phyloP scores from a whole-genome alignment of 1,140 invertebrate genomes.

The Stegodyphus mimosarum region DNA sequence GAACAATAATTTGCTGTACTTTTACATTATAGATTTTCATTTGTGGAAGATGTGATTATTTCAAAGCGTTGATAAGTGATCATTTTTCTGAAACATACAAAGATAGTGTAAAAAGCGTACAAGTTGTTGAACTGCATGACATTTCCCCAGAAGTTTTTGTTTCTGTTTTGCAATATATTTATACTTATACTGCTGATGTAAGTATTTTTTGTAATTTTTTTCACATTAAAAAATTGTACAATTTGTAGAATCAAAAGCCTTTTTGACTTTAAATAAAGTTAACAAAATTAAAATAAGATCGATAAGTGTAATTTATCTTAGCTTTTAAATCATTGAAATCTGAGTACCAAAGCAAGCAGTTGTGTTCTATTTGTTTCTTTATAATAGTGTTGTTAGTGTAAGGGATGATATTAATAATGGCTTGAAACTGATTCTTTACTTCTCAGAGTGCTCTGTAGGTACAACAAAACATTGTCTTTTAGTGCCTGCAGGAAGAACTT shows the following conservation, averaged over 20 bases:
- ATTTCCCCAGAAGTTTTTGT: constrained; percentile 69
- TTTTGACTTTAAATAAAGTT: not conserved
- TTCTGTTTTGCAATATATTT: constrained; percentile 70
- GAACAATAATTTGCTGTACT: no score
- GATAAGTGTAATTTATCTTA: not conserved
- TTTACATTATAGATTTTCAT: constrained; percentile 69
- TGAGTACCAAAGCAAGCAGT: not conserved
- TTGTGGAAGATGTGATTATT: constrained; percentile 72
- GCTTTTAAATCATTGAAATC: not conserved
- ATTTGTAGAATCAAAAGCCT: not conserved
- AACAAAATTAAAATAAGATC: not conserved
- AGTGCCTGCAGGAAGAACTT: no score
- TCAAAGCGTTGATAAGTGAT: constrained; percentile 70
- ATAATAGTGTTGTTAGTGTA: not conserved
- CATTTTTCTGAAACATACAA: constrained; percentile 69
- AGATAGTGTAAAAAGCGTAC: constrained; percentile 63
- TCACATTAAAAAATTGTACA: not conserved
- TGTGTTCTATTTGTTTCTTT: not conserved
- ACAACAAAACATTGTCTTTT: no score
- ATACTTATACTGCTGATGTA: constrained; percentile 70
- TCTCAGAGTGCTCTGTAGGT: no score
- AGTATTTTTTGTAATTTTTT: constrained; percentile 18
- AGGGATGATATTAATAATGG: no score
- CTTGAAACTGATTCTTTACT: no score
- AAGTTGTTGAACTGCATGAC: constrained; percentile 68